These are phyloP conservation scores for Cepphus grylle DNA, from an alignment of 2,113 vertebrate species.

Conservation along the genomic window DNA sequence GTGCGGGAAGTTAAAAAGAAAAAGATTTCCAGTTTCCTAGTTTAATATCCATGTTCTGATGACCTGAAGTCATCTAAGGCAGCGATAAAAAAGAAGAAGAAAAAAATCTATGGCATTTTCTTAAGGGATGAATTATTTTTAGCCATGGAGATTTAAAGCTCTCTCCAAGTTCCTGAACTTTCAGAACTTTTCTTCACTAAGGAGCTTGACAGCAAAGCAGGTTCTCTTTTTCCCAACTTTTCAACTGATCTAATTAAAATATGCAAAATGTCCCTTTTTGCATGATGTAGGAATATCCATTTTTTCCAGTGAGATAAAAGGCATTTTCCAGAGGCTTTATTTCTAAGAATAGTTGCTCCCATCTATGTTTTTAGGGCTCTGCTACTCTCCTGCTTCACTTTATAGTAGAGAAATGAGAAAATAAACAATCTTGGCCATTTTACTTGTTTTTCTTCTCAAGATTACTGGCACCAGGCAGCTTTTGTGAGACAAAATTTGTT, in stretches of 20 bases:
- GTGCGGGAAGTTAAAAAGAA: neutral
- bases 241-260: constrained; percentile 63
- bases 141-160: constrained; percentile 29
- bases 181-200: constrained; percentile 45
- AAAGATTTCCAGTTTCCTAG: neutral
- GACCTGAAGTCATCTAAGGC: neutral
- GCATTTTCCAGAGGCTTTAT: constrained; percentile 4
- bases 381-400: neutral
- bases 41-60: neutral
- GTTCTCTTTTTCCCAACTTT: constrained; percentile 24
- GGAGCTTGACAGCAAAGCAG: constrained; percentile 39
- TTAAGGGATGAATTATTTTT: constrained; percentile 39
- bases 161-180: constrained; percentile 45
- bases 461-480: neutral
- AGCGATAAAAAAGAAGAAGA: neutral
- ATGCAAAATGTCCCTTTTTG: constrained; percentile 32
- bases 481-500: neutral
- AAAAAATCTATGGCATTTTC: neutral
- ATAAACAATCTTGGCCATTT: neutral
- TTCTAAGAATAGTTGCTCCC: neutral
- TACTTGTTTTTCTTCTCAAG: neutral
- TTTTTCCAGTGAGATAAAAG: neutral
- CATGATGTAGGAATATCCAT: neutral
- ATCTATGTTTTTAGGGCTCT: neutral
- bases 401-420: neutral